Evolutionary conservation across 2,888 invertebrate genomes (phyloP).

Genomic region (Pomacea canaliculata): DNA sequence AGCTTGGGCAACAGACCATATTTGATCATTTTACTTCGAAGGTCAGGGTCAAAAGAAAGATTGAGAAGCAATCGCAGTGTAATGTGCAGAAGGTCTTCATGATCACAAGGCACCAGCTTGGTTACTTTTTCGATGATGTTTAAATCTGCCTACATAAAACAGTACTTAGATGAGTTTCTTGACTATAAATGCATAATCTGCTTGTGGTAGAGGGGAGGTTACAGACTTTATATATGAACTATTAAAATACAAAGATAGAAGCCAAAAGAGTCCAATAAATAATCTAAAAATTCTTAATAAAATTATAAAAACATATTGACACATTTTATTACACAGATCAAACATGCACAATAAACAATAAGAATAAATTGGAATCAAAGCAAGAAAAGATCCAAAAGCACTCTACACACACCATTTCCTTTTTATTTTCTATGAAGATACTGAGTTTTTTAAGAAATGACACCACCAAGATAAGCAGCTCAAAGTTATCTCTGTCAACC

Average conservation of each 20-base stretch:
- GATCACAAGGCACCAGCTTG: conserved; percentile 78
- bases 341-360: too few relatives aligned
- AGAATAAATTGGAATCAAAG: too few relatives aligned
- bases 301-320: too few relatives aligned
- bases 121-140: conserved; percentile 77
- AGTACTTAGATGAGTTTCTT: background rate
- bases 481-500: conserved; percentile 89
- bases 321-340: too few relatives aligned
- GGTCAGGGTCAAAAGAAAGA: conserved; percentile 91
- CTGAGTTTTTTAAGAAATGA: conserved; percentile 96
- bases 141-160: conserved; percentile 52
- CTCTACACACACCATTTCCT: conserved; percentile 79
- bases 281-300: too few relatives aligned
- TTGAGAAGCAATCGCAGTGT: conserved; percentile 91
- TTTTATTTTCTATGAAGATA: conserved; percentile 93
- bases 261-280: too few relatives aligned
- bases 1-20: conserved; percentile 90
- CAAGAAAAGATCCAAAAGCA: background rate
- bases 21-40: conserved; percentile 90
- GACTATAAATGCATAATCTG: too few relatives aligned
- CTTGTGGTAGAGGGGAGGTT: too few relatives aligned
- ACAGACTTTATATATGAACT: too few relatives aligned
- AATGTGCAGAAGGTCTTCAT: conserved; percentile 82
- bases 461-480: conserved; percentile 88
- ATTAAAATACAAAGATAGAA: too few relatives aligned